phyloP scores from a whole-genome alignment of 2,797 vertebrate species.

The Megaceryle alcyon region DNA sequence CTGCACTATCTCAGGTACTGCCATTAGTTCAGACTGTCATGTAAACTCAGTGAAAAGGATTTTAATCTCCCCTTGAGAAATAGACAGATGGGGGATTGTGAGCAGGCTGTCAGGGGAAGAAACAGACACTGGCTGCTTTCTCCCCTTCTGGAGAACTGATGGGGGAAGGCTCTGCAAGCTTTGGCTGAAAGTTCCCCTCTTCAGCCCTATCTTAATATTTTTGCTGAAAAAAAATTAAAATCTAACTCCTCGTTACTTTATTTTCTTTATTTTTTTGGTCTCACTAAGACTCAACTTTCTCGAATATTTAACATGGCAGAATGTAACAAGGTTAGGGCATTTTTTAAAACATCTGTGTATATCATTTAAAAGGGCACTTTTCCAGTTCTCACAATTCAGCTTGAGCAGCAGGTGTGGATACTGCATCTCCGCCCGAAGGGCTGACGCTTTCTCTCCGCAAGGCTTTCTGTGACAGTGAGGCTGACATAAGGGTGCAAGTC shows the following conservation, averaged over 20 bases:
- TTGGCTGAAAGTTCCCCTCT: neutral
- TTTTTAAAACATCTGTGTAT: neutral
- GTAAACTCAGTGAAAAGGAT: neutral
- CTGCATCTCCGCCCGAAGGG: neutral
- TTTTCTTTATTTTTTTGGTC: too few relatives aligned
- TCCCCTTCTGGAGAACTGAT: neutral
- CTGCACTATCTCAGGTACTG: neutral
- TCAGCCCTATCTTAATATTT: neutral
- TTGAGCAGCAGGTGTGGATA: neutral
- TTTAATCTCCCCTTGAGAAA: neutral
- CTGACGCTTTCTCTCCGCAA: fast-evolving
- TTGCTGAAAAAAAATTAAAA: neutral
- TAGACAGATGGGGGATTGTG: neutral
- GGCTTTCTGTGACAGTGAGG: neutral
- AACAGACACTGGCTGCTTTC: neutral
- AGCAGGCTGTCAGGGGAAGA: neutral
- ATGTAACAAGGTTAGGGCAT: neutral
- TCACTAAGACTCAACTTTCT: neutral
- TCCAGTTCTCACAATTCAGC: neutral
- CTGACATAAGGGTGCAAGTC: fast-evolving
- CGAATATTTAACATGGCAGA: neutral
- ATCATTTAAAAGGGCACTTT: neutral
- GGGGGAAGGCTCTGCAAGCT: neutral
- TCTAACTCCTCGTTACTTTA: neutral
- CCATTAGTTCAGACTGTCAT: neutral